Evolutionary conservation across 2,797 vertebrate genomes (phyloP), one percentile per base, ranked within the genome.

Genomic region (Hemibagrus guttatus): DNA sequence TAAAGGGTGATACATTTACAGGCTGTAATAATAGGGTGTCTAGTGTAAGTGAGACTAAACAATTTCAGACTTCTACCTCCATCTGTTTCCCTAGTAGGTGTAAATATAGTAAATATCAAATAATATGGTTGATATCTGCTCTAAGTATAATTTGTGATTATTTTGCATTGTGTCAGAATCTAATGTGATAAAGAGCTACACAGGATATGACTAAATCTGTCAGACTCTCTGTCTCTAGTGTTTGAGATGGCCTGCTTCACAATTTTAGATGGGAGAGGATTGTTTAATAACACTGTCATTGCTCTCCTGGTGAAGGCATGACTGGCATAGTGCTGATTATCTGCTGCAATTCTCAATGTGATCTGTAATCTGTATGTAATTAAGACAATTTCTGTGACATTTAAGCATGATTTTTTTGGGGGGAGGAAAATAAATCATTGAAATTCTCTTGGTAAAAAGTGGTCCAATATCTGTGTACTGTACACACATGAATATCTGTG

Each of bases 161-260:
- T n/a, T 56, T 87, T 71, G 64, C 39, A 26, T 72, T 83, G 58
- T 83, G 56, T 83, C 86, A 76, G 31, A 6, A 66, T 31, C 59
- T 75, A 66, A 81, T 49, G 52, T 81, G 16, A 85, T 35, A 82
- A 46, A 68, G 52, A 26, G 28, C 86, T 83, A 56, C 68, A 68
- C 81, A 87, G 61, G 82, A 52, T 46, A 75, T 66, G 61, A 23
- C 39, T 71, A 71, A 72, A 72, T 28, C 21, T 81, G 54, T 74
- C 56, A 72, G 46, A 39, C 31, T 26, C 52, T 58, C 31, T 39
- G 76, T 19, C 23, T 79, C 28, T 72, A 49, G 78, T 81, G 76
- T 39, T 72, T 86, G 66, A 63, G 39, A 23, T 86, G 52, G 31
- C 42, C 14, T 69, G 71, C 23, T 71, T 52, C 52, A 80, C 23